Percentiles rank a stretch among this genome's conserved stretches.
phyloP scores from a whole-genome alignment of 2,888 invertebrate genomes.

The Polymixis lichenea region DNA sequence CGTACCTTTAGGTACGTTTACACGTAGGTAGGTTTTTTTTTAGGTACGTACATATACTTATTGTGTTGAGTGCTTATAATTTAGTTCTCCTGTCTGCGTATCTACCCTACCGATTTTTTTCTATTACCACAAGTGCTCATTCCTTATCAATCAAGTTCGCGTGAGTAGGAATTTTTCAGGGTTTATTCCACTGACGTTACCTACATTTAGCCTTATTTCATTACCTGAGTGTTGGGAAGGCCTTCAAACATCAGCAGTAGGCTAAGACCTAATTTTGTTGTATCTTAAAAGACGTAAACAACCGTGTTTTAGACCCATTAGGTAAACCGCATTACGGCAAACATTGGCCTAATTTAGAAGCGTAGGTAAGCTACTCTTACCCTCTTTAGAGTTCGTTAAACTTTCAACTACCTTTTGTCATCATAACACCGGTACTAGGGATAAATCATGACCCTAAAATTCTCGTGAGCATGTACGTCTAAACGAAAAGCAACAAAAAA shows the following conservation, averaged over 20 bases:
- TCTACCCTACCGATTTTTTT: neutral
- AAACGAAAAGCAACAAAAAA: constrained; percentile 24
- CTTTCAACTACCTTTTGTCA: constrained; percentile 40
- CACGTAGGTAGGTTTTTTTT: no score
- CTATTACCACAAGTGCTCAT: neutral
- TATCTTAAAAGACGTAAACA: constrained; percentile 44
- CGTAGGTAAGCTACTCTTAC: constrained; percentile 28
- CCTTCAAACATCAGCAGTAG: constrained; percentile 6
- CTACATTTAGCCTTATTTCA: constrained; percentile 14
- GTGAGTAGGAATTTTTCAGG: constrained; percentile 20
- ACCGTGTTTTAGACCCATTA: constrained; percentile 50
- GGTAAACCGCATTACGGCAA: constrained; percentile 60
- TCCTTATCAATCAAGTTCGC: constrained; percentile 28
- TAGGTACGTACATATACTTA: neutral
- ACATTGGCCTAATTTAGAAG: constrained; percentile 67
- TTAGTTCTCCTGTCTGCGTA: neutral
- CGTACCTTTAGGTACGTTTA: no score
- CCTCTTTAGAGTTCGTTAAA: constrained; percentile 65
- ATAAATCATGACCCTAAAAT: constrained; percentile 26
- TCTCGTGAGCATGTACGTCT: neutral
- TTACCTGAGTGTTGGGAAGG: neutral
- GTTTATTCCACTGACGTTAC: constrained; percentile 2
- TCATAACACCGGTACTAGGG: constrained; percentile 20
- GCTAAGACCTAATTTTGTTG: constrained; percentile 1
- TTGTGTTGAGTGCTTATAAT: neutral